Base-by-base conservation (phyloP, 1,140 invertebrate species). In the Meloidogyne chitwoodi region DNA sequence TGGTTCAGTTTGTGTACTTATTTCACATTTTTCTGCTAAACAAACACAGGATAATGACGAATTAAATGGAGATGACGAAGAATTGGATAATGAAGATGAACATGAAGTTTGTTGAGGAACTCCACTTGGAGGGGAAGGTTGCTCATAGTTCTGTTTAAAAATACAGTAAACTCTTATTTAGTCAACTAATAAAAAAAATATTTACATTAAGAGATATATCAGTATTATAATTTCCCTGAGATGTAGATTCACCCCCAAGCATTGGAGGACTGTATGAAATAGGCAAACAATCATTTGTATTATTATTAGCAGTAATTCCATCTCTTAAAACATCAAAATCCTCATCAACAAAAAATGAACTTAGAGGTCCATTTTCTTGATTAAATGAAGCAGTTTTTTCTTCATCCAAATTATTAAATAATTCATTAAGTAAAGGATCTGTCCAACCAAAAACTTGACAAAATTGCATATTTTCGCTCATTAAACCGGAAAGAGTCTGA, bases 401-500 rank as follows among this genome's bases (percentile, higher is more conserved):
- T 16, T 73, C 67, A 77, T 80, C 16, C 44, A 38, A 56, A 56
- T 81, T 81, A 29, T 86, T 84, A 75, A 86, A 86, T 74, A 86
- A 77, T 66, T 86, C 84, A 34, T 83, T 77, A 3, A 86, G 78
- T 24, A 86, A 74, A 19, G 84, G 82, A 68, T 86, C 84, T 48
- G 73, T 81, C 62, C 70, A 80, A 56, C 84, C 85, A 62, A 85
- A 87, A 24, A 87, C 82, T 77, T 85, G 85, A 70, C 81, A 81
- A 68, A 85, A 85, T 29, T 85, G 84, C 84, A 85, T 87, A 66
- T 87, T 85, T 69, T 85, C 84, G 44, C 79, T 75, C 84, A 86
- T 86, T 56, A 86, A 41, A 56, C 79, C 82, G 14, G 84, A 87
- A 12, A 86, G 75, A 22, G 82, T 85, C 84, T 85, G 68, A 78